Evolutionary conservation across 2,797 vertebrate species (phyloP), one percentile per base, ranked within the genome.

Genomic region (Microhierax caerulescens): DNA sequence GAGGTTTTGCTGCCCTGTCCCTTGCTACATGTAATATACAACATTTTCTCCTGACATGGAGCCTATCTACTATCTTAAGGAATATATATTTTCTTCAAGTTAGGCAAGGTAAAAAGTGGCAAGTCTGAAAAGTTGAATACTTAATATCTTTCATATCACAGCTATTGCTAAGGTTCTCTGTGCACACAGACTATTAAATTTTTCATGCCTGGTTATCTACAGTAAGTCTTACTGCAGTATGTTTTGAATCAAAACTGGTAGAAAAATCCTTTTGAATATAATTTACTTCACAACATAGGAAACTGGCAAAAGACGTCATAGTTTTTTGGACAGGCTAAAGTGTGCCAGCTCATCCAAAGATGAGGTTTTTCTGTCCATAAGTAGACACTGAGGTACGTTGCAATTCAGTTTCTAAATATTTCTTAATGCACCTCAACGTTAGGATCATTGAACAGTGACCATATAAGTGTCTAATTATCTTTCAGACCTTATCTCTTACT

Each of bases 31-130:
- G 2, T 37, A 34, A 10, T 3, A 19, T 32, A 9, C 5, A 53
- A 4, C 0, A 0, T 19, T 83, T 53, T 82, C 36, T 82, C 21
- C 30, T 2, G 1, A 13, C 7, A 1, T 7, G 24, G 32, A 51
- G 15, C 47, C 64, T 70, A 14, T 16, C 37, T 47, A 3, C 28
- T 36, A 4, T n/a, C 37, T 61, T 48, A 18, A 69, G 32, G 24
- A 79, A 34, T 67, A 64, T 20, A 0, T 60, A 20, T 72, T 78
- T 88, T 34, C 50, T 72, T 75, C 60, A 73, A 53, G 20, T 79
- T 70, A 74, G 11, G 17, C 30, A 37, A 45, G 14, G 43, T 73
- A 68, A 19, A 32, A 89, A 76, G 28, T 37, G 17, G 47, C 45
- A 73, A 16, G 12, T 60, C 19, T 32, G 11, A 15, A 43, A 30